Percentiles rank a stretch among this genome's conserved stretches.
phyloP scores from a whole-genome alignment of 2,888 invertebrate genomes.

The Heliconius ismenius region DNA sequence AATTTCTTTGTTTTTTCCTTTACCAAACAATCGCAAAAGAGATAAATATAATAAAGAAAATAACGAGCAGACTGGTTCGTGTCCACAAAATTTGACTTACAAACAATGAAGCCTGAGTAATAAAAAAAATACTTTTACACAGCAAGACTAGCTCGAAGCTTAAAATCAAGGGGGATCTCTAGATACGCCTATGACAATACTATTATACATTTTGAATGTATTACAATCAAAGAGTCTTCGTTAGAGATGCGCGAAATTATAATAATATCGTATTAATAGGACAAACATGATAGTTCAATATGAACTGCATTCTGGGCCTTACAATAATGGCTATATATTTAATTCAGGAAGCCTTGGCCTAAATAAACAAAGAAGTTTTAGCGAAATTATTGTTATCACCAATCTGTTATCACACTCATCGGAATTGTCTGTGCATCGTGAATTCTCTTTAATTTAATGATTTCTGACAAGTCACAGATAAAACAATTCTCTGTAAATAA shows the following conservation, averaged over 20 bases:
- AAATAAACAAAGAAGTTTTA: conserved; percentile 1
- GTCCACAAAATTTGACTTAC: too few relatives aligned
- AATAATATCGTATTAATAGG: neutral
- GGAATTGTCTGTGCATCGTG: neutral
- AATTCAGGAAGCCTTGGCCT: conserved; percentile 1
- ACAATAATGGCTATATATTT: neutral
- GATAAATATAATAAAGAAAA: too few relatives aligned
- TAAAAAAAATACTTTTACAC: too few relatives aligned
- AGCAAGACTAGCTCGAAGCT: too few relatives aligned
- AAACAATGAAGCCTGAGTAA: too few relatives aligned
- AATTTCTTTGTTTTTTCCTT: too few relatives aligned
- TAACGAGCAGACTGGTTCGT: too few relatives aligned
- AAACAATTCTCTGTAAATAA: neutral
- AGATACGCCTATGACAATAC: too few relatives aligned
- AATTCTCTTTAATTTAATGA: neutral
- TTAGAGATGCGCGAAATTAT: neutral
- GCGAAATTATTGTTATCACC: neutral
- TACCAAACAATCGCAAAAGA: too few relatives aligned
- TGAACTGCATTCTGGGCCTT: neutral
- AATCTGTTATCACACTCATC: conserved; percentile 7
- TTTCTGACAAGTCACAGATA: neutral
- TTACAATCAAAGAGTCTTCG: neutral
- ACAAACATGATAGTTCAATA: neutral
- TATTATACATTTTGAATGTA: neutral
- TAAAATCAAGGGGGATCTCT: too few relatives aligned